These are phyloP conservation scores for Dysmachus trigonus DNA, from an alignment of 2,888 invertebrate genomes.

Conservation along the genomic window DNA sequence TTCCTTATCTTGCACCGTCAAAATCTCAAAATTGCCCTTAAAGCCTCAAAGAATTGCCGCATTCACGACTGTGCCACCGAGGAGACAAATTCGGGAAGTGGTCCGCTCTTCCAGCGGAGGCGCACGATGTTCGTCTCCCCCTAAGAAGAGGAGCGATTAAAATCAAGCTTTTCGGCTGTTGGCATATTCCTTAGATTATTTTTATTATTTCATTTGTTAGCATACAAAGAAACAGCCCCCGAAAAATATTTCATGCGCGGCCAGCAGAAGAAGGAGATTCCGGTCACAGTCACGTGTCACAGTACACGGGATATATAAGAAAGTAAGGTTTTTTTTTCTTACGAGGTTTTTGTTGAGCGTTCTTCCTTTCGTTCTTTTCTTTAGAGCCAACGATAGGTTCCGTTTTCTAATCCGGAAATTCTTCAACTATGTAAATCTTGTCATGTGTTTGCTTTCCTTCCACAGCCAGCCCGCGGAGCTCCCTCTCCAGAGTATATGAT, in stretches of 20 bases:
- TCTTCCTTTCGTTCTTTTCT: not conserved
- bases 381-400: not conserved
- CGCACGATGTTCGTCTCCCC: not conserved
- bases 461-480: not conserved
- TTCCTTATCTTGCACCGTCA: not conserved
- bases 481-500: not conserved
- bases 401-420: constrained; percentile 46
- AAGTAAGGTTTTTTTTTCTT: constrained; percentile 9
- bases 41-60: not conserved
- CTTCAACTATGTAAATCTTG: constrained; percentile 43
- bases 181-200: not conserved
- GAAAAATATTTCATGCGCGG: not conserved
- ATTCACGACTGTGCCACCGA: not conserved
- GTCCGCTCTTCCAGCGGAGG: not conserved
- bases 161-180: not conserved
- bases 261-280: constrained; percentile 7
- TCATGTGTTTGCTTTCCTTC: constrained; percentile 22
- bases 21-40: not conserved
- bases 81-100: not conserved
- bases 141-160: not conserved
- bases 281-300: not conserved
- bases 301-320: too few relatives aligned
- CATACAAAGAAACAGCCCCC: not conserved
- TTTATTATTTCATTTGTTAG: not conserved
- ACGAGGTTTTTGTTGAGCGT: not conserved